Percentiles rank a stretch among this genome's conserved stretches.
Conservation (phyloP, 2,797 vertebrate species). For the Phrynocephalus guinanensis region DNA sequence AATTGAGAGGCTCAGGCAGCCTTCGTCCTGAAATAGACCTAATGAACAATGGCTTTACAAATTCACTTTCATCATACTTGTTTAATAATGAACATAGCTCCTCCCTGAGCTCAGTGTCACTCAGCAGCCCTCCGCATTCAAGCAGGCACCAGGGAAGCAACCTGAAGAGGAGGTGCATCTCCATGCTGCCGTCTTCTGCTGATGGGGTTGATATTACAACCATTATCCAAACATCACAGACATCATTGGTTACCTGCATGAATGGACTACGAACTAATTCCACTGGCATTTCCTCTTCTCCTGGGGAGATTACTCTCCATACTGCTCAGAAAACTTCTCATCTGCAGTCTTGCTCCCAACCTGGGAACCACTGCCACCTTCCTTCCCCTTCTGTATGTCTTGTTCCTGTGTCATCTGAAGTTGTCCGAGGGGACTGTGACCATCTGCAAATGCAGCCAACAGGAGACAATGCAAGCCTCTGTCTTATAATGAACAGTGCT, state of each 20-base stretch:
- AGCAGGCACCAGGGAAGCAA: conserved; percentile 82
- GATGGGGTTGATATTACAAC: conserved; percentile 87
- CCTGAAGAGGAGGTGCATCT: conserved; percentile 90
- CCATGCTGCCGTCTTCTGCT: conserved; percentile 79
- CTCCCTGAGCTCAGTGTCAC: conserved; percentile 87
- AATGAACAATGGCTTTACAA: conserved; percentile 80
- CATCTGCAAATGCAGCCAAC: conserved; percentile 83
- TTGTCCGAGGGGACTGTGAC: conserved; percentile 83
- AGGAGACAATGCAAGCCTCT: conserved; percentile 79
- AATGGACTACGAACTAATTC: conserved; percentile 87
- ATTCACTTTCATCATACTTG: conserved; percentile 86
- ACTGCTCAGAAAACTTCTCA: conserved; percentile 78
- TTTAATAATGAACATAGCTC: conserved; percentile 93
- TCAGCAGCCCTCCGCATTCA: conserved; percentile 84
- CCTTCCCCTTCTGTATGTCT: conserved; percentile 86
- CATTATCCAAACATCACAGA: conserved; percentile 90
- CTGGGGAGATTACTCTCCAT: conserved; percentile 74
- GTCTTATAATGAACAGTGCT: conserved; percentile 81
- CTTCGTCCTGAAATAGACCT: conserved; percentile 83
- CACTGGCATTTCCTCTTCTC: conserved; percentile 80
- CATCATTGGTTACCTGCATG: conserved; percentile 88
- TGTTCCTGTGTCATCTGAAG: conserved; percentile 82
- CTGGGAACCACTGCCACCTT: conserved; percentile 83
- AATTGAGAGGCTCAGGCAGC: conserved; percentile 77
- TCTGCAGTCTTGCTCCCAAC: conserved; percentile 76